Base-by-base conservation (phyloP, 2,113 vertebrate species). In the Gobius niger region DNA sequence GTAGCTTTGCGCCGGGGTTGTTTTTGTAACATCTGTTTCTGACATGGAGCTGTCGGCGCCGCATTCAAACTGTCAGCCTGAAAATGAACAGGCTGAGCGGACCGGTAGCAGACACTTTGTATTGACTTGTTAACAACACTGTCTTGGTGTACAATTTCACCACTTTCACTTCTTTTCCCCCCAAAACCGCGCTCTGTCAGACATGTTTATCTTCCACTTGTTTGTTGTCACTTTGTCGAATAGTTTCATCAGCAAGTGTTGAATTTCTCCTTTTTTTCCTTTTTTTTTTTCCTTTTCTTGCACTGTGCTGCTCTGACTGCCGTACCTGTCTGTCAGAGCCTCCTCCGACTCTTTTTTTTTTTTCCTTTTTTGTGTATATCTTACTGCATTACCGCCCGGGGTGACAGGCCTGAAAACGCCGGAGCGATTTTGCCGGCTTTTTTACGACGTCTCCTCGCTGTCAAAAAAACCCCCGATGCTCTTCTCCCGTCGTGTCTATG, bases 141-240 rank as follows among this genome's bases (percentile, higher is more conserved):
- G 68, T 65, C 40, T 61, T 71, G 75, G 75, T 80, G 65, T 82
- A 63, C 47, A 71, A 14, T 89, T 82, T 75, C 65, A 82, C 56
- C 24, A 34, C 24, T 34, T 4, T 34, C 24, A 34, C 3, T 34
- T 34, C 46, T 67, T 52, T 73, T 75, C 49, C 62, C 68, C 40
- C n/a, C n/a, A n/a, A 41, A 14, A 72, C 53, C 53, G 47, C 59
- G 67, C 24, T 77, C 70, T 41, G 52, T 68, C 70, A 72, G 65
- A 40, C 72, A 65, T 12, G 13, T 60, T 15, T 56, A 66, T 76
- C 62, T 75, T 60, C 64, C 49, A 53, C 63, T 68, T 66, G 68
- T 79, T 14, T 62, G 73, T 52, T 73, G 49, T 75, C 68, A 47
- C 57, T 76, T 50, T 64, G 53, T 13, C 16, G 41, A 60, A 60